Conservation (phyloP, 2,797 vertebrate genomes). For the Erpetoichthys calabaricus region DNA sequence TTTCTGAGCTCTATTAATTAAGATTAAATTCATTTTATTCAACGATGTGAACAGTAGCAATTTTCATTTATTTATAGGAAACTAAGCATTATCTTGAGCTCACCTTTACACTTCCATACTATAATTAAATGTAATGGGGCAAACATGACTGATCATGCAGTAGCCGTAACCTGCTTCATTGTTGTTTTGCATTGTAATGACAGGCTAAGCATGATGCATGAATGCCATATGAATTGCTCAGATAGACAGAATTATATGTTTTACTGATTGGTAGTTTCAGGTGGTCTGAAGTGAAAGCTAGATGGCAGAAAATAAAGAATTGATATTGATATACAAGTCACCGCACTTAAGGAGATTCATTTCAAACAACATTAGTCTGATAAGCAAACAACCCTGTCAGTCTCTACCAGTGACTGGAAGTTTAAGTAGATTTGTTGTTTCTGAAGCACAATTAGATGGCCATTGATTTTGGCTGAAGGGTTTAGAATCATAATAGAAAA, state of each 20-base stretch:
- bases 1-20: too few relatives aligned
- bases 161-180: background rate
- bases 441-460: background rate
- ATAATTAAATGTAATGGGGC: background rate
- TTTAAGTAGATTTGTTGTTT: background rate
- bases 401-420: background rate
- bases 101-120: too few relatives aligned
- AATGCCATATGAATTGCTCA: background rate
- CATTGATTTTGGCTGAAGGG: background rate
- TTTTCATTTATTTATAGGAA: too few relatives aligned
- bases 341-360: too few relatives aligned
- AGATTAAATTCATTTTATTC: too few relatives aligned
- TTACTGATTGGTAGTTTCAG: background rate
- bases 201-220: background rate
- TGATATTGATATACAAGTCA: too few relatives aligned
- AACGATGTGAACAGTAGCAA: too few relatives aligned
- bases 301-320: background rate
- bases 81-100: too few relatives aligned
- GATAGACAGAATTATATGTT: background rate
- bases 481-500: too few relatives aligned
- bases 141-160: slow-evolving; percentile 1
- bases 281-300: background rate
- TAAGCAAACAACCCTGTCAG: background rate
- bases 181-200: background rate
- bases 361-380: background rate